Evolutionary conservation across 2,113 vertebrate species (phyloP).

Genomic region (Chionomys nivalis): DNA sequence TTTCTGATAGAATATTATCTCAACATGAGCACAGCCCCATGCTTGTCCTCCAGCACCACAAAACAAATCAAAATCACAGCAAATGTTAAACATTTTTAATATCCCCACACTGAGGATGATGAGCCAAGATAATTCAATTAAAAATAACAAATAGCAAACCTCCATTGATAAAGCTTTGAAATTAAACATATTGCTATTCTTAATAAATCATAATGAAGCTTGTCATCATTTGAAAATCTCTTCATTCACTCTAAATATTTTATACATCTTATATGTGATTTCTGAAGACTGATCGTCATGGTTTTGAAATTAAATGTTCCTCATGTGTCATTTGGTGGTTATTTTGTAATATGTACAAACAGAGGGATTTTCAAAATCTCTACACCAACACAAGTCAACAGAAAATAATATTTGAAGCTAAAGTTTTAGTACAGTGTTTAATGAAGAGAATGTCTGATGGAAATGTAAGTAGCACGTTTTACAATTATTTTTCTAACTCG

Average conservation of each 20-base stretch:
- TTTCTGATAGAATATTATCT: not conserved
- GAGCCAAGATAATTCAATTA: conserved; percentile 34
- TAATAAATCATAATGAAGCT: conserved; percentile 68
- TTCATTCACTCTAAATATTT: conserved; percentile 70
- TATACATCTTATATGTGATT: conserved; percentile 44
- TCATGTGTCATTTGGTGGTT: conserved; percentile 73
- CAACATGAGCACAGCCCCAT: not conserved
- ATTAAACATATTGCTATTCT: conserved; percentile 53
- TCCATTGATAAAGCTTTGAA: conserved; percentile 58
- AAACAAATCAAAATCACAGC: not conserved
- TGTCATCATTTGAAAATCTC: conserved; percentile 73
- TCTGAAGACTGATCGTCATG: conserved; percentile 73
- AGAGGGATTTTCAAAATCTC: conserved; percentile 73
- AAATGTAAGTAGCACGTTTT: conserved; percentile 83
- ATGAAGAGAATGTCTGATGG: conserved; percentile 82
- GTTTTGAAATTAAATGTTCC: not conserved
- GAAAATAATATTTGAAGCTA: conserved; percentile 81
- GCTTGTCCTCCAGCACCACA: not conserved
- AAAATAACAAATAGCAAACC: conserved; percentile 62
- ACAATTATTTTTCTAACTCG: conserved; percentile 81
- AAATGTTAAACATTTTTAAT: not conserved
- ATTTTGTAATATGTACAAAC: conserved; percentile 79
- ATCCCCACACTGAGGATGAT: not conserved
- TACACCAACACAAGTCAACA: conserved; percentile 81
- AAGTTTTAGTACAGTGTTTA: conserved; percentile 82